Conservation (phyloP, 35 echinoderm and acorn worm genomes). For the Heliocidaris tuberculata region DNA sequence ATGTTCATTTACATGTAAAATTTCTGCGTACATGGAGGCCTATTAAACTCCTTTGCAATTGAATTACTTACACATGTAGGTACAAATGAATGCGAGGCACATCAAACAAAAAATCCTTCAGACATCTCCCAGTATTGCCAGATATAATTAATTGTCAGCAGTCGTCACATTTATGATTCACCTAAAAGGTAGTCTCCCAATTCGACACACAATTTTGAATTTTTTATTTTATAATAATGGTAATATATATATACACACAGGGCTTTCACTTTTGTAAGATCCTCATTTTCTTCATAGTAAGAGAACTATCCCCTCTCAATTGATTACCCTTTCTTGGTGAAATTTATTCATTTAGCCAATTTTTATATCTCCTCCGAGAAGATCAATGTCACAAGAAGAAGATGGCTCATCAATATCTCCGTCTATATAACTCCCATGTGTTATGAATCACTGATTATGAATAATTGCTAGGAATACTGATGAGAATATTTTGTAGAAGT, state of each 20-base stretch:
- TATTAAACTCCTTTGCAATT: too few relatives aligned
- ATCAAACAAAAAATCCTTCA: too few relatives aligned
- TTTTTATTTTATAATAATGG: too few relatives aligned
- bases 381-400: not conserved
- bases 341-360: not conserved
- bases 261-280: too few relatives aligned
- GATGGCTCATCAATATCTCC: not conserved
- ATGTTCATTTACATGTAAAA: not conserved
- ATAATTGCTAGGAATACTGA: not conserved
- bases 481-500: not conserved
- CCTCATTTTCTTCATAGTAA: too few relatives aligned
- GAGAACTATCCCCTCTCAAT: too few relatives aligned
- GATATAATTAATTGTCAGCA: not conserved
- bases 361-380: not conserved
- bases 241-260: too few relatives aligned
- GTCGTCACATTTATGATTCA: not conserved
- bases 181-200: not conserved
- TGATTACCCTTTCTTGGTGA: not conserved
- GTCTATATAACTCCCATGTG: not conserved
- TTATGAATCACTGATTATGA: not conserved
- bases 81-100: too few relatives aligned
- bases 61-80: too few relatives aligned
- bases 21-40: too few relatives aligned
- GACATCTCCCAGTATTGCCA: too few relatives aligned
- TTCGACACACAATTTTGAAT: not conserved